Evolutionary conservation across 1,140 invertebrate genomes (phyloP).

Genomic region (Polypedilum vanderplanki): DNA sequence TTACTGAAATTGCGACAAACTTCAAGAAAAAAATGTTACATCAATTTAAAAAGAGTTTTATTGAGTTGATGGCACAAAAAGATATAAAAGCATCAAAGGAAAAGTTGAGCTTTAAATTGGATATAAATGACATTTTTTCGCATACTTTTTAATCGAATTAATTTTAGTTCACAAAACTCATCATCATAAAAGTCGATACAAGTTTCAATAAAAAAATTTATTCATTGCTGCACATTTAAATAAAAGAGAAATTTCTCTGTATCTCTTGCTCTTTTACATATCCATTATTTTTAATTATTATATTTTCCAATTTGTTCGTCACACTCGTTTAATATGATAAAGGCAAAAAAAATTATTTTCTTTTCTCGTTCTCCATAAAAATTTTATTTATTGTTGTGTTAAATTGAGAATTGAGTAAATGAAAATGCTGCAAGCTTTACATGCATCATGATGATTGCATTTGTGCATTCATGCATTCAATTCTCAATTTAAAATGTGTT

Average conservation of each 20-base stretch:
- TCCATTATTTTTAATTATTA: neutral
- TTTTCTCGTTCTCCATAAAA: neutral
- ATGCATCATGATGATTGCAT: neutral
- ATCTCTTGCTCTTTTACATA: neutral
- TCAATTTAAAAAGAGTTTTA: too few relatives aligned
- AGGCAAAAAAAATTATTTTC: neutral
- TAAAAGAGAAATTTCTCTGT: neutral
- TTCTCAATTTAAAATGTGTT: slow-evolving; percentile 14
- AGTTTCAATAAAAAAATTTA: neutral
- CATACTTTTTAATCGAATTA: too few relatives aligned
- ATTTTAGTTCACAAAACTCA: too few relatives aligned
- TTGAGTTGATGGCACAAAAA: too few relatives aligned
- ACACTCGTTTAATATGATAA: neutral
- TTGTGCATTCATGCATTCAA: neutral
- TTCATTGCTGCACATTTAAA: neutral
- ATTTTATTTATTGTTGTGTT: slow-evolving; percentile 3
- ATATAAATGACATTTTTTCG: too few relatives aligned
- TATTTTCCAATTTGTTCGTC: neutral
- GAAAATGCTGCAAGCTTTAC: neutral
- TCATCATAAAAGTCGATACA: too few relatives aligned
- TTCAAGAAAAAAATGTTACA: neutral
- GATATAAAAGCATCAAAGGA: too few relatives aligned
- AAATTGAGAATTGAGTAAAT: slow-evolving; percentile 14
- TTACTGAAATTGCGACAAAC: neutral
- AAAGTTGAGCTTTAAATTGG: too few relatives aligned